Base-by-base conservation (phyloP, 1,140 invertebrate species). In the Melipona quadrifasciata region DNA sequence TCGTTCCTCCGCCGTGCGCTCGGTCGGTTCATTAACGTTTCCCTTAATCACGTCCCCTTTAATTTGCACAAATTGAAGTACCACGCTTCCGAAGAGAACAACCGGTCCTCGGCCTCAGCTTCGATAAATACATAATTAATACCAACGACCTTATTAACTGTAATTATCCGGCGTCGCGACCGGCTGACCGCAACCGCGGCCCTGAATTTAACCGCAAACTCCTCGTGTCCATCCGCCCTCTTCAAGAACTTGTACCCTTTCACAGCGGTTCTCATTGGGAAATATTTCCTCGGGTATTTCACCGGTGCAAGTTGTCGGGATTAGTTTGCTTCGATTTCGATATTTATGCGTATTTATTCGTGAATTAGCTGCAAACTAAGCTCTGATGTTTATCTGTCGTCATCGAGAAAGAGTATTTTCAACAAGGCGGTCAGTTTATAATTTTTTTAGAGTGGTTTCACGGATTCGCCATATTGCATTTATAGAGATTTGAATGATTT, bases 131-230 rank as follows among this genome's bases (percentile, higher is more conserved):
- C 82, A 10, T 87, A 87, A 87, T 86, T 61, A 78, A 78, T 67
- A 87, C 70, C 72, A 72, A 84, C 78, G 76, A 57, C 21, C 77
- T 72, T 68, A 84, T 87, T 88, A 88, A 88, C 68, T n/a, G 47
- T 77, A 75, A 83, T 89, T 89, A 86, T 86, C 34, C 80, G 61
- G 71, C 57, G 68, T 27, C 34, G 68, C 70, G 55, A 71, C 53
- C 27, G 58, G 55, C 39, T 39, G 57, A 55, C 39, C 24, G 64
- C 34, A 65, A 75, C 24, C 71, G 65, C 57, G 53, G 39, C 34
- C 70, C 65, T 58, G 73, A 80, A 84, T 81, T 47, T 85, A 81
- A 88, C 55, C 75, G 61, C 64, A 65, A 68, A 34, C 76, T 24
- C 82, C 55, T 53, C 2, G 39, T 57, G n/a, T 68, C n/a, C 71